Evolutionary conservation across 2,888 invertebrate genomes (phyloP), one percentile per base, ranked within the genome.

Genomic region (Campoletis raptor): DNA sequence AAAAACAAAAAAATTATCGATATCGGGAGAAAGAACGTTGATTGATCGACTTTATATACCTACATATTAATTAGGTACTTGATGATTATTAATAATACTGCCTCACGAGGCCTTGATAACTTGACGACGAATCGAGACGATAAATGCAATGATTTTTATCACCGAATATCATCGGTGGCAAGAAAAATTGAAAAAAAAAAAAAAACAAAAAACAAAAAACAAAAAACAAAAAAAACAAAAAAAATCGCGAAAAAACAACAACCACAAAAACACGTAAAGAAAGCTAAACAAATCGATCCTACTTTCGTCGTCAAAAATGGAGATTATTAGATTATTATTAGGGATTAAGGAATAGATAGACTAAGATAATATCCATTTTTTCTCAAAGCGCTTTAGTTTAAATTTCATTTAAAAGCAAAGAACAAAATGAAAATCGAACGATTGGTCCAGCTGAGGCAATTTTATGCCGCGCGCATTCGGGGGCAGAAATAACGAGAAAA

Each of bases 101-200:
- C 94, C 94, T 94, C 92, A 92, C 93, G 93, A 94, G 94, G 94
- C 93, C 94, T 94, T 87, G 93, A 92, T 92, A 89, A 81, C 88
- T 90, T 92, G 93, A 88, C 91, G 93, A 89, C 91, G 92, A 90
- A 76, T 40, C 45, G 69, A 76, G 64, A 70, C 78, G 81, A 81
- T 74, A 4, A 77, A 52, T 30, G 18, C 64, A 78, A 42, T 61
- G 45, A 57, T 83, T 48, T 45, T 83, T 72, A 36, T 57, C 67
- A 69, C 72, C 84, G 86, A 83, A 74, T 18, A 85, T 85, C 80
- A 83, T 85, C 67, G 72, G 79, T 81, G 78, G 15, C 12, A 73
- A 69, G 45, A 66, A 24, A 5, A 15, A 61, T 61, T 61, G 30
- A 61, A 30, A 30, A 21, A 21, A 24, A 10, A 54, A 54, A 54